A percentile compares a stretch with the other conserved stretches of the same genome.
These are phyloP conservation scores for Pachypanchax playfairii DNA, from an alignment of 2,113 vertebrate species.

Conservation along the genomic window DNA sequence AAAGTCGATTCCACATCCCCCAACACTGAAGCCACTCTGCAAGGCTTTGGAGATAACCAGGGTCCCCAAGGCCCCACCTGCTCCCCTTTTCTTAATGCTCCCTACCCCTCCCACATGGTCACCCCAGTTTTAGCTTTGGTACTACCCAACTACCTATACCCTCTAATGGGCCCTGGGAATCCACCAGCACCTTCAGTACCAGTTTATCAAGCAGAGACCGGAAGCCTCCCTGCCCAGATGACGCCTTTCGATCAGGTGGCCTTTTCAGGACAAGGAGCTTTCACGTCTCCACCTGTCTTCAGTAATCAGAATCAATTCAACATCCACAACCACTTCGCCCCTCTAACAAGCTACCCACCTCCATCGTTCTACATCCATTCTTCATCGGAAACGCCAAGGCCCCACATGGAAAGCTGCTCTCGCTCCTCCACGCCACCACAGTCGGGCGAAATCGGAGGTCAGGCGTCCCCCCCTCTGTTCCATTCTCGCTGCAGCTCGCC, in stretches of 20 bases:
- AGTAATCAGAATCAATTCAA: slow-evolving; percentile 56
- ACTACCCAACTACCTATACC: slow-evolving; percentile 85
- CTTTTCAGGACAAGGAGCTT: slow-evolving; percentile 47
- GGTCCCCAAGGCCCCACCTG: slow-evolving; percentile 66
- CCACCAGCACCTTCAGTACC: slow-evolving; percentile 73
- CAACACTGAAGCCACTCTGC: slow-evolving; percentile 46
- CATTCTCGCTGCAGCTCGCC: slow-evolving; percentile 94
- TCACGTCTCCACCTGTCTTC: slow-evolving; percentile 43
- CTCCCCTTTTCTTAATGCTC: slow-evolving; percentile 69
- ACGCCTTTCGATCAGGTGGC: slow-evolving; percentile 49
- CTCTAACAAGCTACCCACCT: slow-evolving; percentile 46
- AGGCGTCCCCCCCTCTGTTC: slow-evolving; percentile 84
- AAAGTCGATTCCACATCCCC: slow-evolving; percentile 52
- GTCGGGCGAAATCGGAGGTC: slow-evolving; percentile 72
- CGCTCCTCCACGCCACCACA: slow-evolving; percentile 82
- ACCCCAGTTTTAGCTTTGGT: slow-evolving; percentile 87
- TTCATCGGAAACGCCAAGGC: slow-evolving; percentile 70
- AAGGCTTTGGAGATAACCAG: slow-evolving; percentile 72
- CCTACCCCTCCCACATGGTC: slow-evolving; percentile 80
- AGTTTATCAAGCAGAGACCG: slow-evolving; percentile 65
- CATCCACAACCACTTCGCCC: slow-evolving; percentile 44
- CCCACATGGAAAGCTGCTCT: slow-evolving; percentile 63
- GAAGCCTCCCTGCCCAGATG: slow-evolving; percentile 58
- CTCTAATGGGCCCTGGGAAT: slow-evolving; percentile 67
- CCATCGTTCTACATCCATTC: slow-evolving; percentile 73